Evolutionary conservation across 2,888 invertebrate species (phyloP), one percentile per base, ranked within the genome.

Genomic region (Acanthoscelides obtectus): DNA sequence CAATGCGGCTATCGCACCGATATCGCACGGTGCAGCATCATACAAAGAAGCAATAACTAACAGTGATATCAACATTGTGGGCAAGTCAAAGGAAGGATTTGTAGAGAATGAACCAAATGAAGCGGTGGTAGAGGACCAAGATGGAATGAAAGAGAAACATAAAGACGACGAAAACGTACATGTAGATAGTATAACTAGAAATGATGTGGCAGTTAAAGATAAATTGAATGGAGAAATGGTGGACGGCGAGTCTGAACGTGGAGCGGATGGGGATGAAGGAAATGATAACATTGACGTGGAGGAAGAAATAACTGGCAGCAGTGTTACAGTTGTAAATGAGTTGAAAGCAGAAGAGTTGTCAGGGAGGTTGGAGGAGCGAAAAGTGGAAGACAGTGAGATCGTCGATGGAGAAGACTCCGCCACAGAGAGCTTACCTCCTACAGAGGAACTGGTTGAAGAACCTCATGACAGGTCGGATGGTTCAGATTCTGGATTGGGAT

Each of bases 401-500:
- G 74, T 72, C 86, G 72, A 88, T 72, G 89, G 88, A 78, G 90
- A 90, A 81, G 90, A 90, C 81, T 90, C 90, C 0, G 89, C 90
- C 19, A 87, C 90, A 21, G 90, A 90, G 75, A 90, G 90, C 79
- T 82, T 90, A 67, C 89, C 89, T 2, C 86, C 89, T 19, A 84
- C 81, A 77, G 89, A 89, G 72, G 79, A 81, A 69, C 88, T 88
- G 79, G 89, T 88, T 78, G 90, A 90, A 82, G 90, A 90, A 81
- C 89, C 84, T 45, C 90, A 90, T 80, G 90, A 90, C 75, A 88
- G 82, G 71, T 94, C 93, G 66, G 94, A 94, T 81, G 93, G 94
- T 8, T 94, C 94, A 70, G 95, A 95, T 84, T 95, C 94, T 0
- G 95, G 95, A 0, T 84, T 95, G 27, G 94, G 94, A 4, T 91